Evolutionary conservation across 2,113 vertebrate species (phyloP), one percentile per base, ranked within the genome.

Genomic region (Ciconia boyciana): DNA sequence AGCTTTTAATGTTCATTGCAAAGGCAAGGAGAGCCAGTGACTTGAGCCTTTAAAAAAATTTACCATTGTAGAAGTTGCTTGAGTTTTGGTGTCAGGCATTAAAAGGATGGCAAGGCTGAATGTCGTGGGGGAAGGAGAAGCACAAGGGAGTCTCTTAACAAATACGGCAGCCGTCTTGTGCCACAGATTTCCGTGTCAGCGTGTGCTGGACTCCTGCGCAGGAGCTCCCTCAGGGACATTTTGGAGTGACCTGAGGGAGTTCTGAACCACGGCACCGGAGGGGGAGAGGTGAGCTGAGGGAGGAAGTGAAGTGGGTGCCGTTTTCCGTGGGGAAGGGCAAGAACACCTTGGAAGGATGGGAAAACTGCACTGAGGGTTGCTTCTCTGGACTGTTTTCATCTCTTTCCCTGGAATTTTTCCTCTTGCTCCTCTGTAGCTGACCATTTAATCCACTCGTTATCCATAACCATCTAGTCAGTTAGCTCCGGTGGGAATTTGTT

Each of bases 261-360:
- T 52, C 51, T 65, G 25, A 70, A n/a, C 28, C 0, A 0, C 3
- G 5, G 7, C 16, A 28, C 52, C 1, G 3, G 15, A 58, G 18
- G 7, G 14, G 11, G 25, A 60, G 64, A 48, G 51, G 29, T 70
- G 34, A 76, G 6, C 71, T 71, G 31, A 36, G 18, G 26, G 31
- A 36, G 18, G 26, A 29, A 46, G 44, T 46, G 7, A 46, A 36
- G 62, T 44, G 21, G 22, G 25, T 89, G 54, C 58, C 16, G 1
- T 54, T 52, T 52, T 25, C 25, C 54, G 13, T 78, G 58, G 39
- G 77, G 16, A 71, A 36, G 20, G 62, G n/a, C 34, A 66, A 55
- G 12, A 69, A 19, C 22, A 8, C 6, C 3, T 16, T 21, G 46
- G 24, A 43, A 60, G 31, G 14, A n/a, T 4, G 7, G 20, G 24